A percentile compares a stretch with the other conserved stretches of the same genome.
Conservation (phyloP, 2,888 invertebrate genomes). For the Volucella zonaria region DNA sequence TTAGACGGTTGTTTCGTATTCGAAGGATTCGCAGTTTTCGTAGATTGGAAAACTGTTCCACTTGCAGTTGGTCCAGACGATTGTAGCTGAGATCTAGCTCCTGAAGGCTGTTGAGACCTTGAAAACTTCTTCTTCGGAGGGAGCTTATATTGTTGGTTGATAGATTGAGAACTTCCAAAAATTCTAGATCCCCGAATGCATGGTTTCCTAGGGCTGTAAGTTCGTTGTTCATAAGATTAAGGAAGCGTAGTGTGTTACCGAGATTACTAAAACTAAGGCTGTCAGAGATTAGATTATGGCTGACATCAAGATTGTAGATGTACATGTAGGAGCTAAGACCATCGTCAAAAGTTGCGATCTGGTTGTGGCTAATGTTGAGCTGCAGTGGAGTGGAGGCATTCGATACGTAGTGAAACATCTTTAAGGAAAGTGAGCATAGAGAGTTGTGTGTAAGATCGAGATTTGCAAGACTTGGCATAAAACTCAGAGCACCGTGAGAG, state of each 20-base stretch:
- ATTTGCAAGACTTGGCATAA: conserved; percentile 89
- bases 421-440: conserved; percentile 87
- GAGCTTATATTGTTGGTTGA: conserved; percentile 89
- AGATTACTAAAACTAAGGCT: conserved; percentile 87
- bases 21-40: conserved; percentile 89
- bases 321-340: conserved; percentile 83
- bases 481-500: conserved; percentile 88
- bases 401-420: conserved; percentile 88
- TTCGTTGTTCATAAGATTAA: conserved; percentile 89
- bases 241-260: conserved; percentile 86
- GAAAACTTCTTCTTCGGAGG: conserved; percentile 90
- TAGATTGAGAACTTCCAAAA: conserved; percentile 89
- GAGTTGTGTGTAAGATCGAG: conserved; percentile 92
- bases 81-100: conserved; percentile 91
- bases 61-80: conserved; percentile 88
- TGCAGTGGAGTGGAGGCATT: conserved; percentile 86
- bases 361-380: conserved; percentile 90
- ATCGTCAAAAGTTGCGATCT: conserved; percentile 80
- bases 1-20: conserved; percentile 88
- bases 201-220: conserved; percentile 88
- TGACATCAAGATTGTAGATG: conserved; percentile 88
- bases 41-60: conserved; percentile 91
- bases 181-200: conserved; percentile 88
- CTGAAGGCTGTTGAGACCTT: conserved; percentile 89
- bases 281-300: conserved; percentile 86